These are phyloP conservation scores for Mormoops blainvillei DNA, from an alignment of 2,113 vertebrate species.

Conservation along the genomic window DNA sequence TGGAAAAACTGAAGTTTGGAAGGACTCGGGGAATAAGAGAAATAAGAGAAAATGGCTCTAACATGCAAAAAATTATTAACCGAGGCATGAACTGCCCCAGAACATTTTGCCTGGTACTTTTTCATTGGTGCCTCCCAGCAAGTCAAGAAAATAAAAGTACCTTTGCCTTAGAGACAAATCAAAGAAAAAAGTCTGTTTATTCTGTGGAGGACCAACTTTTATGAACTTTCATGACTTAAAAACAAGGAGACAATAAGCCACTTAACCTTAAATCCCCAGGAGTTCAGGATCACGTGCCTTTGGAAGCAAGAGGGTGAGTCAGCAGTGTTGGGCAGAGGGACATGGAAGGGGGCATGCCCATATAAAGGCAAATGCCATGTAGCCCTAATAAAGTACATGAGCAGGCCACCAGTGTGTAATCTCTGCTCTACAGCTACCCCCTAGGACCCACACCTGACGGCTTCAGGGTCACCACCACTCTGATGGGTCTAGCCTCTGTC, in stretches of 20 bases:
- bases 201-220: background rate
- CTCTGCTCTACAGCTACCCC: background rate
- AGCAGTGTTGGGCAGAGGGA: background rate
- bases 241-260: background rate
- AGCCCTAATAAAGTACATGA: background rate
- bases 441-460: background rate
- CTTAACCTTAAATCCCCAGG: background rate
- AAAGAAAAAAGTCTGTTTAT: background rate
- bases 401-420: background rate
- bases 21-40: background rate
- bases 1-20: background rate
- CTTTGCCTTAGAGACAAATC: background rate
- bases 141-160: constrained; percentile 18
- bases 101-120: background rate
- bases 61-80: background rate
- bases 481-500: background rate
- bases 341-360: background rate
- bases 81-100: background rate
- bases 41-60: background rate
- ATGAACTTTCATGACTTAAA: background rate
- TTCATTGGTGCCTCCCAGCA: background rate
- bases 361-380: background rate
- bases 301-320: background rate
- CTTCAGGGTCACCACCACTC: background rate
- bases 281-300: background rate